Percentiles rank a stretch among this genome's conserved stretches.
phyloP scores from a whole-genome alignment of 2,113 vertebrate genomes.

The Epinephelus moara region DNA sequence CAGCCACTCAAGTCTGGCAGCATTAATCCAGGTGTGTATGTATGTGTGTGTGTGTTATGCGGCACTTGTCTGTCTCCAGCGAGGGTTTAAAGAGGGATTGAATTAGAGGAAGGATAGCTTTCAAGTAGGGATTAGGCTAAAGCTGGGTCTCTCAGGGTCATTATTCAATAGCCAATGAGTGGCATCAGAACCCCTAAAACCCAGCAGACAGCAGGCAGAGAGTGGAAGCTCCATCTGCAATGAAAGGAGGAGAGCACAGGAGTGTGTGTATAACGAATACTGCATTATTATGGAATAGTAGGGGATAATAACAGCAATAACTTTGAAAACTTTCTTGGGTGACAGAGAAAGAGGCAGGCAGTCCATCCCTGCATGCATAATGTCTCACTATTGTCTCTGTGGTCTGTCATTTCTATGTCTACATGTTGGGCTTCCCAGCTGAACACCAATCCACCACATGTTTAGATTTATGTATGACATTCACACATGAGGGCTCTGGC shows the following conservation, averaged over 20 bases:
- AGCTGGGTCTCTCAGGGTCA: conserved; percentile 67
- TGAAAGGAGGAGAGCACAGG: conserved; percentile 23
- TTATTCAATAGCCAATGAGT: conserved; percentile 68
- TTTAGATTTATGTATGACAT: background rate
- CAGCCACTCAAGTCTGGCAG: conserved; percentile 28
- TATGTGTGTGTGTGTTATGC: background rate
- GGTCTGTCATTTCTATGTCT: background rate
- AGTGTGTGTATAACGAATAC: conserved; percentile 4
- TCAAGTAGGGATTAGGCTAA: conserved; percentile 75
- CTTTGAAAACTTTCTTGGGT: conserved; percentile 21
- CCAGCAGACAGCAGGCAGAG: conserved; percentile 30
- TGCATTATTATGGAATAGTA: conserved; percentile 8
- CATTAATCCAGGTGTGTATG: conserved; percentile 59
- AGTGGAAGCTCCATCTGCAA: conserved; percentile 25
- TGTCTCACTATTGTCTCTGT: background rate
- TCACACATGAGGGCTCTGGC: background rate
- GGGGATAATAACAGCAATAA: conserved; percentile 16
- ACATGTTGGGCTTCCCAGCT: background rate
- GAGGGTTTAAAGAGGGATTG: conserved; percentile 68
- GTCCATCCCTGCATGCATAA: background rate
- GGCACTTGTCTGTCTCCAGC: conserved; percentile 48
- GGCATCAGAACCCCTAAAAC: conserved; percentile 38
- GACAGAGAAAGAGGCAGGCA: background rate
- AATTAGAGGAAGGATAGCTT: conserved; percentile 70
- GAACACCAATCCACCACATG: background rate